Percentiles rank a stretch among this genome's conserved stretches.
These are phyloP conservation scores for Coracias cyanogaster DNA, from an alignment of 2,797 vertebrate species.

Conservation along the genomic window DNA sequence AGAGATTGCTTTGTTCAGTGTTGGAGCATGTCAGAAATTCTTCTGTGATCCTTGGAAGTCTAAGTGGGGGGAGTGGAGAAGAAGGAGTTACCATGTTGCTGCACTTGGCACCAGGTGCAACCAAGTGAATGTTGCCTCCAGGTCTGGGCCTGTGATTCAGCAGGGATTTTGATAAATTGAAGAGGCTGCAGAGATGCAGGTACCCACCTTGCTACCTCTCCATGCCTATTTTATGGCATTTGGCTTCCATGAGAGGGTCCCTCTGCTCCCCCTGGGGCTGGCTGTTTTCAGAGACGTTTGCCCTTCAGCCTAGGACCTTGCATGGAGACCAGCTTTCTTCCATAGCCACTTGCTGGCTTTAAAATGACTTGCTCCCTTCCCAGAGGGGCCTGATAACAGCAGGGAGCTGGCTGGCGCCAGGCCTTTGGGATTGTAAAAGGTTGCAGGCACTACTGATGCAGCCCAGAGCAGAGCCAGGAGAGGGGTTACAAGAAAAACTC, in stretches of 20 bases:
- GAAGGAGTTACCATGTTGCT: constrained; percentile 38
- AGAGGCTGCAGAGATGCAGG: background rate
- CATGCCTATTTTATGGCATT: background rate
- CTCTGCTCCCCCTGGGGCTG: background rate
- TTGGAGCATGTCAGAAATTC: constrained; percentile 64
- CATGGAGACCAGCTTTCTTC: background rate
- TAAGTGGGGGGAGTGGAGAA: background rate
- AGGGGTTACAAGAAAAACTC: background rate
- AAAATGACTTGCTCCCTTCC: background rate
- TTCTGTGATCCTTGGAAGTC: constrained; percentile 42
- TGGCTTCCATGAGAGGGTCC: background rate
- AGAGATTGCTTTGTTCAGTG: constrained; percentile 63
- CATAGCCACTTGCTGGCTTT: background rate
- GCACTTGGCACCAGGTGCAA: background rate
- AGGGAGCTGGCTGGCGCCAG: background rate
- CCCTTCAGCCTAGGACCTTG: background rate
- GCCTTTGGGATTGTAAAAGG: background rate
- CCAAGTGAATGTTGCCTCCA: background rate
- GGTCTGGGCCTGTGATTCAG: background rate
- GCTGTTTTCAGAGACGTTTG: background rate
- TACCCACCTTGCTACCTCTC: background rate
- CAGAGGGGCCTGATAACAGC: background rate
- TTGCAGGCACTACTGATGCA: background rate
- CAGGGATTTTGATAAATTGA: background rate
- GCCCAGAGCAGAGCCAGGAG: background rate